phyloP scores from a whole-genome alignment of 2,888 invertebrate species.

The Cosmorhoe ocellata region DNA sequence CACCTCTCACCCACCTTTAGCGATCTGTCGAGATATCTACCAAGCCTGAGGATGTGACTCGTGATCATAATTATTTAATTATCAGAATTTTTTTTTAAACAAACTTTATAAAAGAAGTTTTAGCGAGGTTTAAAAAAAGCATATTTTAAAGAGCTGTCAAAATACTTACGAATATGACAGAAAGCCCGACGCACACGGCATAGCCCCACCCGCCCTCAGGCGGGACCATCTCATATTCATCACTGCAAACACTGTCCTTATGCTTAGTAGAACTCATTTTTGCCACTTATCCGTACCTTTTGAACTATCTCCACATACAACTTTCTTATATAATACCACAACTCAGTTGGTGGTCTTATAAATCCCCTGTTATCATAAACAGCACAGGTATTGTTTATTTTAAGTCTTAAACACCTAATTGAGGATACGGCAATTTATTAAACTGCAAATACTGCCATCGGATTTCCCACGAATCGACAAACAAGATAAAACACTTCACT shows the following conservation, averaged over 20 bases:
- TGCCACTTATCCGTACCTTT: constrained; percentile 28
- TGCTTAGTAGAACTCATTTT: constrained; percentile 54
- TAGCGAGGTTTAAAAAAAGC: too few relatives aligned
- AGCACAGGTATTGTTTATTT: constrained; percentile 54
- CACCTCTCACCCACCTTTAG: too few relatives aligned
- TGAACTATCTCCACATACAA: constrained; percentile 28
- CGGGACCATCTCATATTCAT: constrained; percentile 72
- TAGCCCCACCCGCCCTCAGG: constrained; percentile 90
- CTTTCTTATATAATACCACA: constrained; percentile 36
- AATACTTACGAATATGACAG: constrained; percentile 85
- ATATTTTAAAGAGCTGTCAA: not conserved
- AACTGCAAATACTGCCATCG: constrained; percentile 56
- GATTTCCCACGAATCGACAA: constrained; percentile 71
- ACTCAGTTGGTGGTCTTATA: constrained; percentile 58
- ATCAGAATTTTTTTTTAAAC: too few relatives aligned
- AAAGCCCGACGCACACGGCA: constrained; percentile 84
- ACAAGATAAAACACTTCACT: constrained; percentile 40
- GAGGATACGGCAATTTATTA: constrained; percentile 49
- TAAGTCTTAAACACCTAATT: constrained; percentile 61
- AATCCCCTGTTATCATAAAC: constrained; percentile 56
- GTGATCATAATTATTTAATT: too few relatives aligned
- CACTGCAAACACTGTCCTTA: constrained; percentile 53
- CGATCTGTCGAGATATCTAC: too few relatives aligned
- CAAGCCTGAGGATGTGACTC: too few relatives aligned
- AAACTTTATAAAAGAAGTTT: too few relatives aligned